Evolutionary conservation across 2,797 vertebrate species (phyloP), one percentile per base, ranked within the genome.

Genomic region (Typhlichthys eigenmanni): DNA sequence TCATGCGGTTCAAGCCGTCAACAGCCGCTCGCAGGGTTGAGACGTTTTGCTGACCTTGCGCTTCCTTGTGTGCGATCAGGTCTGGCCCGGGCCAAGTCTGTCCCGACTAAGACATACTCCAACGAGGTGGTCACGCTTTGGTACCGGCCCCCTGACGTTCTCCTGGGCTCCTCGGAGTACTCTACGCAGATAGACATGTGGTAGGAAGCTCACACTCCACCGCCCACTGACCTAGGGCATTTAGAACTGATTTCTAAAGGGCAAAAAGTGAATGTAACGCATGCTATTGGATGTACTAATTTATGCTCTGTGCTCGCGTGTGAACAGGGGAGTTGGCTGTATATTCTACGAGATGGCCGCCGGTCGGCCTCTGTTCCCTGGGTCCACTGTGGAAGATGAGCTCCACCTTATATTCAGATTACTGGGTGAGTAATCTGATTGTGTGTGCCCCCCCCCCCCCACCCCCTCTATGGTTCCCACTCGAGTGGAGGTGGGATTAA

Each of bases 281-380:
- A 38, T 9, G 7, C 3, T 24, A 24, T 3, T 3, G 24, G 24
- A 24, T 24, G 24, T 24, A 24, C 24, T 24, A 24, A 24, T 24
- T 24, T 19, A 19, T 19, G 19, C 19, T 19, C 19, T 24, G 38
- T 52, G 12, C 14, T 13, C 57, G 57, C 72, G 55, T 52, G 43
- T 64, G 10, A 61, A 0, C 66, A 88, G 88, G 87, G 88, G 85
- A 0, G 86, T 88, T 10, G 87, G 87, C 3, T 89, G 84, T 66
- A 99, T 99, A 90, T 99, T 98, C 91, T 99, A 98, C 79, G 97
- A 99, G 92, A 99, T 99, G 97, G 96, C 96, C 72, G 96, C 97
- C 64, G 97, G 97, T 91, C 95, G 97, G 89, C 97, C 97, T 46
- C 93, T 99, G 34, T 99, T 99, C 85, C 97, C 97, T 47, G 97